Evolutionary conservation across 2,113 vertebrate species (phyloP), one percentile per base, ranked within the genome.

Genomic region (Scophthalmus maximus): DNA sequence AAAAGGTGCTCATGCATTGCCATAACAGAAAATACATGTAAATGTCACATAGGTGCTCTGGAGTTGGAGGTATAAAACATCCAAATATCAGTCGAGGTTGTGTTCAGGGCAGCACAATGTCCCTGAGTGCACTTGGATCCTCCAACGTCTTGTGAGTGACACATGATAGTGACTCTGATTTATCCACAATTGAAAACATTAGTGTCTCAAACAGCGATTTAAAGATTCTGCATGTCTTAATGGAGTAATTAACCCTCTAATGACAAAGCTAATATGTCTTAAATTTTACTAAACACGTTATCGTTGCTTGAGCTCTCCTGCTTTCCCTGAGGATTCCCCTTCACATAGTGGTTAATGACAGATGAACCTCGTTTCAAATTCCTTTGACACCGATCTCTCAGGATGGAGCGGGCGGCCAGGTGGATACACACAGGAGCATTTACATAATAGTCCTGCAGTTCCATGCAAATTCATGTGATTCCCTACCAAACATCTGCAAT

Each of bases 391-490:
- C 17, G 42, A 75, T 84, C 57, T 71, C 36, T 26, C 53, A n/a
- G 76, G 55, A 72, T 36, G 44, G 27, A 72, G 40, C 10, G 36
- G 42, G 66, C 66, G 26, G 74, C 59, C 79, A 78, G 62, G 79
- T 84, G 67, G 80, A 76, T 72, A 77, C 58, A 73, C 78, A 84
- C 71, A 51, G 57, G 52, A 17, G n/a, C 63, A 88, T 92, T 90
- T 91, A 87, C 90, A 92, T 90, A 90, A 91, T 89, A 87, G 90
- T 83, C 81, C 81, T 85, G 85, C 88, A 79, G 86, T 85, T 86
- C 81, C 88, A 91, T 92, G 89, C 85, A 91, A 91, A 91, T 92
- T 82, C 83, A 89, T 90, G 85, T 83, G 76, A 89, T 90, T 91
- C 78, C 73, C 73, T 8, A 76, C 72, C 83, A 85, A 89, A 87